A percentile compares a stretch with the other conserved stretches of the same genome.
Conservation (phyloP, 2,113 vertebrate species). For the Hydrolagus affinis region DNA sequence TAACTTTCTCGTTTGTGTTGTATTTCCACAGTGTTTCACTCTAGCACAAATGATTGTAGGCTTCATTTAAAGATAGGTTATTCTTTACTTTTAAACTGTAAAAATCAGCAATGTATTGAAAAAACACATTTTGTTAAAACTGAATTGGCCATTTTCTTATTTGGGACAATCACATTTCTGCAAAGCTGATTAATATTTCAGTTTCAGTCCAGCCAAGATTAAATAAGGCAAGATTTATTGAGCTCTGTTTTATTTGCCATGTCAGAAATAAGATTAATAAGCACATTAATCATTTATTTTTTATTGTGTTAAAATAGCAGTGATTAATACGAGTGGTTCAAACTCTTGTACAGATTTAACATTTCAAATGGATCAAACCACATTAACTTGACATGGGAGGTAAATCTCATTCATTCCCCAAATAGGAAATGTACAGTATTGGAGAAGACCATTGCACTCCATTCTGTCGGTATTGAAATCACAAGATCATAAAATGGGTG, state of each 20-base stretch:
- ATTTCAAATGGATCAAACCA: not conserved
- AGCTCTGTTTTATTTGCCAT: not conserved
- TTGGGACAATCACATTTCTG: not conserved
- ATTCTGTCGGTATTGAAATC: too few species aligned
- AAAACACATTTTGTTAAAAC: not conserved
- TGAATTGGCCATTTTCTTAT: not conserved
- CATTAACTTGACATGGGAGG: not conserved
- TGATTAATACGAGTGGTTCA: slow-evolving; percentile 24
- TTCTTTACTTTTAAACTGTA: not conserved
- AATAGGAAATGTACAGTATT: too few species aligned
- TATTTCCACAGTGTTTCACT: not conserved
- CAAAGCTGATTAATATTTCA: slow-evolving; percentile 14
- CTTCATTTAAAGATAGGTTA: not conserved
- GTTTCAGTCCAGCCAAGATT: not conserved
- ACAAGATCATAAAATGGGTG: too few species aligned
- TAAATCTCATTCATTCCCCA: too few species aligned
- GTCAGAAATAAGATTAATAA: not conserved
- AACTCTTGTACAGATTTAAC: not conserved
- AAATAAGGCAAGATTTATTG: not conserved
- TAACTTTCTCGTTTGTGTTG: not conserved
- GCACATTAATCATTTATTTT: not conserved
- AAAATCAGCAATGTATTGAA: not conserved
- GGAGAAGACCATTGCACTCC: too few species aligned
- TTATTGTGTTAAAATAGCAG: not conserved
- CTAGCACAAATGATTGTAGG: not conserved